Evolutionary conservation across 2,797 vertebrate species (phyloP), one percentile per base, ranked within the genome.

Genomic region (Lepilemur ruficaudatus): DNA sequence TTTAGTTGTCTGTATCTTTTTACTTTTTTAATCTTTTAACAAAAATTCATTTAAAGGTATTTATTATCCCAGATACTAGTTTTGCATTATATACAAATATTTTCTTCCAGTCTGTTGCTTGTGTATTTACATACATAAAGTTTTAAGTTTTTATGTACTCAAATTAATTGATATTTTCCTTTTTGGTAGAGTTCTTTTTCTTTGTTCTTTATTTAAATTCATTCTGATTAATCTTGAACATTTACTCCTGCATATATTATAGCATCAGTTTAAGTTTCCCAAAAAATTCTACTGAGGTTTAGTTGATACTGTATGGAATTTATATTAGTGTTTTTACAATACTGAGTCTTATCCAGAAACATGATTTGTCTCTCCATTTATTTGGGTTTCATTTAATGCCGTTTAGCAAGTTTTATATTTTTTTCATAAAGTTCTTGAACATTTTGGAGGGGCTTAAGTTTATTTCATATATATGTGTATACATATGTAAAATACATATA

Each of bases 151-250:
- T n/a, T 22, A 4, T 75, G 30, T 91, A 70, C 5, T 89, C 52
- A 75, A 28, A 14, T 95, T 15, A 17, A 67, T 57, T 89, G 50
- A 11, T 87, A 67, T 76, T 80, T 57, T 50, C 23, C 14, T 73
- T 28, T 81, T 35, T 92, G 20, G 30, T 90, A 70, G 67, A 83
- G 55, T 79, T 22, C 10, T 89, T 94, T 92, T 95, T 93, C n/a
- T 86, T 94, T 59, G 48, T 89, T 94, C 52, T 79, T 65, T 81
- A 46, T 79, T 93, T 93, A 87, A 61, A 69, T 67, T 83, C 18
- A 55, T 94, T 94, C 85, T 85, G 6, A 9, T 94, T 83, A 80
- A 63, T 89, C 25, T 61, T 88, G 65, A 88, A 70, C 13, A 73
- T 96, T 89, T 46, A 46, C 12, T 89, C 59, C 12, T 57, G 2